Percentiles rank a stretch among this genome's conserved stretches.
These are phyloP conservation scores for Prionace glauca DNA, from an alignment of 2,797 vertebrate species.

Conservation along the genomic window DNA sequence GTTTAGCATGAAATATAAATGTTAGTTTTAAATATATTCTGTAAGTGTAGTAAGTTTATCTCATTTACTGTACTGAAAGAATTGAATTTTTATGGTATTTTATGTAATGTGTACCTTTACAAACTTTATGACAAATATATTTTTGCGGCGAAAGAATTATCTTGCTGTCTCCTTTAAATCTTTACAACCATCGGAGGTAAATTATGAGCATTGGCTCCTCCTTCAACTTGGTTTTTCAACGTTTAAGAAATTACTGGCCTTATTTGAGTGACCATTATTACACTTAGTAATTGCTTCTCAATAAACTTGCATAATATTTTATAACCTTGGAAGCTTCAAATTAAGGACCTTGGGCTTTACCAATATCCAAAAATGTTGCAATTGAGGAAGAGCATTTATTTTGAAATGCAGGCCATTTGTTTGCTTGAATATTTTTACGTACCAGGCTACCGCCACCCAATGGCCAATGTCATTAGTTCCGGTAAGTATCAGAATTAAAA, in stretches of 20 bases:
- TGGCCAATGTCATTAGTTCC: neutral
- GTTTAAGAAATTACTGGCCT: neutral
- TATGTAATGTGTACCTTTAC: too few relatives aligned
- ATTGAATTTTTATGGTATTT: too few relatives aligned
- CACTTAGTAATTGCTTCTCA: neutral
- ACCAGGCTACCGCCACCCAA: neutral
- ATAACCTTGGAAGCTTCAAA: neutral
- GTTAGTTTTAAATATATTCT: too few relatives aligned
- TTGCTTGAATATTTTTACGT: neutral
- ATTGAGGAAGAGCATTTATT: neutral
- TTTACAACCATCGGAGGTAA: neutral
- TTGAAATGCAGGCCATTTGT: neutral
- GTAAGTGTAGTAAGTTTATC: too few relatives aligned
- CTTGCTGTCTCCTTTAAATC: neutral
- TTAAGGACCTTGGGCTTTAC: neutral
- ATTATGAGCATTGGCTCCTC: neutral
- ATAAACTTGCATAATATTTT: neutral
- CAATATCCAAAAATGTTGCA: neutral
- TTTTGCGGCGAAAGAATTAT: too few relatives aligned
- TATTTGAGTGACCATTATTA: neutral
- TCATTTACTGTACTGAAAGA: too few relatives aligned
- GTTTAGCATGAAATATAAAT: too few relatives aligned
- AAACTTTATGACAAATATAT: too few relatives aligned
- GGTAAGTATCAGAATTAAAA: neutral
- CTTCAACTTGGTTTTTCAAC: neutral